Evolutionary conservation across 2,113 vertebrate species (phyloP).

Genomic region (Pterocles gutturalis): DNA sequence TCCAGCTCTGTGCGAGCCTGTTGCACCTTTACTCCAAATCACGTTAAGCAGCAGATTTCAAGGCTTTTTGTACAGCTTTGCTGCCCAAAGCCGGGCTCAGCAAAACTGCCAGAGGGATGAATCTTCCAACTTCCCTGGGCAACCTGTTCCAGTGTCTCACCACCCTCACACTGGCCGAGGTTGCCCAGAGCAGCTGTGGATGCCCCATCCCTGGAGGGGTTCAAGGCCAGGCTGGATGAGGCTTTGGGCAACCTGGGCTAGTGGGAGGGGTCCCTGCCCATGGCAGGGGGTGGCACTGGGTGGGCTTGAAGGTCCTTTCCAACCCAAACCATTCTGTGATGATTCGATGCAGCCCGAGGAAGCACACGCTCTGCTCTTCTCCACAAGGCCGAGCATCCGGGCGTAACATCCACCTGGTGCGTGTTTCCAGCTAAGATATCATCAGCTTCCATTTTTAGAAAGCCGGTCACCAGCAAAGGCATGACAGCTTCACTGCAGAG

Average conservation of each 20-base stretch:
- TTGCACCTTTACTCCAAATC: accelerated
- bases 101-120: background rate
- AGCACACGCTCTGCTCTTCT: accelerated
- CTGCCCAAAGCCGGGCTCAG: background rate
- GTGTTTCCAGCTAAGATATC: accelerated
- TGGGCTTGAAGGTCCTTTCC: too few relatives aligned
- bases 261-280: too few relatives aligned
- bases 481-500: background rate
- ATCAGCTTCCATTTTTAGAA: background rate
- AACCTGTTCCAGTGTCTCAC: too few relatives aligned
- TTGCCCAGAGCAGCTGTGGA: too few relatives aligned
- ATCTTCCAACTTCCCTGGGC: too few relatives aligned
- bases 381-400: accelerated
- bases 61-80: background rate
- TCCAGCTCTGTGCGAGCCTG: accelerated
- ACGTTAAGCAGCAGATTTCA: accelerated
- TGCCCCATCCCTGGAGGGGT: too few relatives aligned
- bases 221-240: too few relatives aligned
- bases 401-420: accelerated
- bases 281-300: too few relatives aligned
- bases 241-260: too few relatives aligned
- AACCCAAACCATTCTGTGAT: too few relatives aligned
- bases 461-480: accelerated
- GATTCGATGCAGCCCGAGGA: background rate
- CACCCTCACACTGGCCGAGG: too few relatives aligned